phyloP scores from a whole-genome alignment of 2,113 vertebrate species.

The Xiphorhynchus elegans region DNA sequence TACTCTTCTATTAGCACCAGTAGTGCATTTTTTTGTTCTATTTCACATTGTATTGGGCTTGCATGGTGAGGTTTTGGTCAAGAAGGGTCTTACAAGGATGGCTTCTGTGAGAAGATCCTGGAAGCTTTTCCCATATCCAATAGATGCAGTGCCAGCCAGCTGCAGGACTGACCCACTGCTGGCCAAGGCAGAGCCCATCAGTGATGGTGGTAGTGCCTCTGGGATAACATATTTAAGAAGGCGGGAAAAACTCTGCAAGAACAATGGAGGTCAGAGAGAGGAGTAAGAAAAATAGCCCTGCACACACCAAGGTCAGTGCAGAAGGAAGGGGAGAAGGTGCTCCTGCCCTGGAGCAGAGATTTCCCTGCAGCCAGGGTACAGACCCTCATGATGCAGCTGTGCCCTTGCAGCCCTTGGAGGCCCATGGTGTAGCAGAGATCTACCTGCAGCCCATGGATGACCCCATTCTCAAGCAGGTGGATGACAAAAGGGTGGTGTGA shows the following conservation, averaged over 20 bases:
- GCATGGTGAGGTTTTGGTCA: rapidly evolving
- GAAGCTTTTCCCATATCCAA: neutral
- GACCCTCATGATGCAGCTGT: neutral
- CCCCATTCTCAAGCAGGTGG: neutral
- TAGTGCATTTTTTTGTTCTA: neutral
- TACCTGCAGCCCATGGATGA: neutral
- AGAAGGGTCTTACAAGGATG: neutral
- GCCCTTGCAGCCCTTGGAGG: neutral
- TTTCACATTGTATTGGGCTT: neutral
- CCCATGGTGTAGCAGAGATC: neutral
- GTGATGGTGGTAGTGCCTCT: no score
- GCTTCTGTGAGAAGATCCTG: neutral
- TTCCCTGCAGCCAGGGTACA: neutral
- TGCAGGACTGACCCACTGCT: neutral
- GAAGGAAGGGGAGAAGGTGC: neutral
- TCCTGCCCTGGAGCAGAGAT: neutral
- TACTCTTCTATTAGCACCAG: neutral
- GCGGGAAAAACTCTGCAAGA: rapidly evolving
- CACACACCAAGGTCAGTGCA: neutral
- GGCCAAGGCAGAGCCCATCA: neutral
- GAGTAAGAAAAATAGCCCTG: neutral
- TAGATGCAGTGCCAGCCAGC: neutral
- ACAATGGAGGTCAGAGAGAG: neutral
- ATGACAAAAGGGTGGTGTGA: neutral
- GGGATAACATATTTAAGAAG: neutral